Evolutionary conservation across 2,888 invertebrate genomes (phyloP).

Genomic region (Protonemura montana): DNA sequence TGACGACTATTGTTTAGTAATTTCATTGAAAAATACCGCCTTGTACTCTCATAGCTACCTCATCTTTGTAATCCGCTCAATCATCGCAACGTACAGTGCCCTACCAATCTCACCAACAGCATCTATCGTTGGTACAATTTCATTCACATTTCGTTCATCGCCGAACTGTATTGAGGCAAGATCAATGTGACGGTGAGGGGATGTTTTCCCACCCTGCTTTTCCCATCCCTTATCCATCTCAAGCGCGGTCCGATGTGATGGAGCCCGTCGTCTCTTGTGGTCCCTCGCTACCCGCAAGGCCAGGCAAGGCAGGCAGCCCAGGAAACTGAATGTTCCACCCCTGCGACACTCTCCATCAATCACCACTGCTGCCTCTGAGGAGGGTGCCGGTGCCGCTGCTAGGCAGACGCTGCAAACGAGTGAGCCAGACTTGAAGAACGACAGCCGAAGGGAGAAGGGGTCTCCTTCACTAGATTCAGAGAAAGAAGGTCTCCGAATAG

Average conservation of each 20-base stretch:
- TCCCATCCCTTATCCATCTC: conserved; percentile 24
- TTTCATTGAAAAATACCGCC: neutral
- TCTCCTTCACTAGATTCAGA: conserved; percentile 1
- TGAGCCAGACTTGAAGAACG: neutral
- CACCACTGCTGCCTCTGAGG: neutral
- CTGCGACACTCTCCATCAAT: conserved; percentile 34
- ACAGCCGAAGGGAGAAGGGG: neutral
- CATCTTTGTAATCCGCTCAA: neutral
- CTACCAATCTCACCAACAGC: neutral
- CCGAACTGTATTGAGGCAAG: neutral
- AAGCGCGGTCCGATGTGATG: neutral
- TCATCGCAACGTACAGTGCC: neutral
- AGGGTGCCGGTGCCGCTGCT: neutral
- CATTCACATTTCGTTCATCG: neutral
- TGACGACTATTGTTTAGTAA: neutral
- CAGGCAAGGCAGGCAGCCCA: conserved; percentile 15
- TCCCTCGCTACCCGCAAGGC: conserved; percentile 14
- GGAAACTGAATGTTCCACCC: conserved; percentile 33
- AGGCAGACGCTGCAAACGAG: neutral
- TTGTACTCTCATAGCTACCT: neutral
- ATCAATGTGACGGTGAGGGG: neutral
- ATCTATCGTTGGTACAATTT: neutral
- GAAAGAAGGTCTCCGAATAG: conserved; percentile 28
- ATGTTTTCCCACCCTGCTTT: neutral
- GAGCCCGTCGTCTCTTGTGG: neutral